Evolutionary conservation across 1,140 invertebrate genomes (phyloP).

Genomic region (Atta texana): DNA sequence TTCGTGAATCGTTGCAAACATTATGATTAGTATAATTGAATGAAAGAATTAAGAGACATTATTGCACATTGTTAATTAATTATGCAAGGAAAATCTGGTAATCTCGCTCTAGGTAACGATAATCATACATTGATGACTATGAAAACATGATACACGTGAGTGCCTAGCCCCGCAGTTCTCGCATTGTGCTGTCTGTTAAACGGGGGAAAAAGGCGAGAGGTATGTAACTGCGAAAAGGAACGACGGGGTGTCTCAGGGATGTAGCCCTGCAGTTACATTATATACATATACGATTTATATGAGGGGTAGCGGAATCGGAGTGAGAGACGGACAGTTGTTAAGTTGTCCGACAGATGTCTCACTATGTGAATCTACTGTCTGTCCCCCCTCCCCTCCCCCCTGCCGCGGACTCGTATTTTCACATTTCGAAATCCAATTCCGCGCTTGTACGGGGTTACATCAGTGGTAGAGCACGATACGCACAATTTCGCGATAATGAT

Average conservation of each 20-base stretch:
- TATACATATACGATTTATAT: conserved; percentile 44
- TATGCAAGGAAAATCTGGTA: not conserved
- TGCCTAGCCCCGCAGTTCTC: conserved; percentile 27
- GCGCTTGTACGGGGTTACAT: not conserved
- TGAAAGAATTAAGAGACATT: not conserved
- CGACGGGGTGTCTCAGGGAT: conserved; percentile 72
- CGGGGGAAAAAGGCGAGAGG: conserved; percentile 60
- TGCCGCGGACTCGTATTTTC: conserved; percentile 64
- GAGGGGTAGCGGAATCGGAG: conserved; percentile 14
- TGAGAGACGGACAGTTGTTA: conserved; percentile 72
- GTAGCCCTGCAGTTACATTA: conserved; percentile 68
- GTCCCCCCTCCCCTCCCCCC: not conserved
- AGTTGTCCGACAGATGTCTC: conserved; percentile 78
- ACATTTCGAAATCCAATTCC: conserved; percentile 74
- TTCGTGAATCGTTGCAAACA: not conserved
- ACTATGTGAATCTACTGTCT: conserved; percentile 72
- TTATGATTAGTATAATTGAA: conserved; percentile 37
- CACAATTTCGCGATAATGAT: conserved; percentile 66
- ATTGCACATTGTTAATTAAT: conserved; percentile 10
- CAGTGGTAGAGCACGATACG: conserved; percentile 37
- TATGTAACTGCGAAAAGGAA: conserved; percentile 60
- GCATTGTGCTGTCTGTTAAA: conserved; percentile 54
- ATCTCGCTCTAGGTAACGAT: conserved; percentile 19
- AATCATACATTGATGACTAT: conserved; percentile 1
- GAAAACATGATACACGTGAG: conserved; percentile 60